Evolutionary conservation across 2,888 invertebrate genomes (phyloP), one percentile per base, ranked within the genome.

Genomic region (Agriopis marginaria): DNA sequence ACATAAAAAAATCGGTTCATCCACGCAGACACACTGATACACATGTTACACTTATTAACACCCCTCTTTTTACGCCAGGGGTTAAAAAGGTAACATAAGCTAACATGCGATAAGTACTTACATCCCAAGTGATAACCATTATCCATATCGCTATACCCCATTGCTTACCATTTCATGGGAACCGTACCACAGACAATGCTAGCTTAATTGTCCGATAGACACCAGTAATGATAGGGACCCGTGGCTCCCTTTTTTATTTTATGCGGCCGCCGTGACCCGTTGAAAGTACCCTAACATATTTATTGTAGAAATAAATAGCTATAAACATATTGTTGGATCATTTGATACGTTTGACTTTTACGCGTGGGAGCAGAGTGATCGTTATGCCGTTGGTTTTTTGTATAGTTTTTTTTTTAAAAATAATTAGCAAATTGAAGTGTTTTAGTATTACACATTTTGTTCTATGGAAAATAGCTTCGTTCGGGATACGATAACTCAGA

Each of bases 141-240:
- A 64, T 50, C 45, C 7, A 58, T 45, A 47, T 7, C 60, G 58
- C 47, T 68, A n/a, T 11, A 47, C 56, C 56, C 61, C 61, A 51
- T 51, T 42, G 51, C 58, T 56, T 74, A 64, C 73, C 55, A 64
- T 67, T 91, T 93, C 93, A 94, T 94, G 94, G 93, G 94, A 94
- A 93, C 88, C 81, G 79, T 84, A 81, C 73, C 77, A 79, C 79
- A 86, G 83, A 94, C 94, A 94, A 94, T 92, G 86, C 78, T 71
- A 81, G 87, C 86, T 91, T 93, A 94, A 94, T 94, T 94, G 93
- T 86, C 88, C 90, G 92, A 92, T 84, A 89, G 90, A 86, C 88
- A 90, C 90, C 90, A 88, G 89, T 87, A 89, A 90, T 89, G 89
- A 89, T 86, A 83, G 61, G 60, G 66, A 85, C 73, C 66, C 51